These are phyloP conservation scores for Zaprionus africanus DNA, from an alignment of 1,140 invertebrate genomes.

Conservation along the genomic window DNA sequence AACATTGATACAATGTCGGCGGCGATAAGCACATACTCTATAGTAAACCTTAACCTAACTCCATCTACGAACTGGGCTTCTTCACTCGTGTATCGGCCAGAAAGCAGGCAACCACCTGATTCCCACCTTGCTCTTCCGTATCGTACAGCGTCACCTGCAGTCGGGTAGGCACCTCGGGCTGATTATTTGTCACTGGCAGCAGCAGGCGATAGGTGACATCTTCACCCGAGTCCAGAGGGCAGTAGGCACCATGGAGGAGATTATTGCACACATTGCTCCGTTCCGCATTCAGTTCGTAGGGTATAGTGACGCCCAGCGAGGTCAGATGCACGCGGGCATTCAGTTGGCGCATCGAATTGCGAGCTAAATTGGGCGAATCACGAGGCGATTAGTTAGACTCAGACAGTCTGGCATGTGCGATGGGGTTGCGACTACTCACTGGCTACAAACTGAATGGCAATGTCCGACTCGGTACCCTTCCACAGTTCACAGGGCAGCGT, in stretches of 20 bases:
- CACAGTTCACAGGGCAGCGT: constrained; percentile 63
- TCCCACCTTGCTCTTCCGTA: constrained; percentile 6
- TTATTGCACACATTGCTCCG: constrained; percentile 67
- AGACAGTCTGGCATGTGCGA: not conserved
- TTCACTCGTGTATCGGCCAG: constrained; percentile 65
- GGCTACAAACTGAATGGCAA: constrained; percentile 75
- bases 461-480: constrained; percentile 57
- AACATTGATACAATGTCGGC: constrained; percentile 78
- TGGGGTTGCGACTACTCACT: constrained; percentile 51
- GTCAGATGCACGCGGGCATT: constrained; percentile 61
- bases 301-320: constrained; percentile 67
- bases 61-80: constrained; percentile 35
- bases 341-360: constrained; percentile 55
- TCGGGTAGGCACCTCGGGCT: constrained; percentile 67
- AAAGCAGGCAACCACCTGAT: constrained; percentile 63
- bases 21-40: not conserved
- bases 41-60: constrained; percentile 14
- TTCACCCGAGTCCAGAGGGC: constrained; percentile 71
- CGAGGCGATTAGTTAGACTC: not conserved
- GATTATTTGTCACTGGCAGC: constrained; percentile 49
- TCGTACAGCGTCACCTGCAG: constrained; percentile 65
- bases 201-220: constrained; percentile 74
- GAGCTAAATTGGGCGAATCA: constrained; percentile 29
- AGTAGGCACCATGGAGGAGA: constrained; percentile 71
- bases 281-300: constrained; percentile 54